Conservation (phyloP, 2,113 vertebrate genomes). For the Camelus dromedarius region DNA sequence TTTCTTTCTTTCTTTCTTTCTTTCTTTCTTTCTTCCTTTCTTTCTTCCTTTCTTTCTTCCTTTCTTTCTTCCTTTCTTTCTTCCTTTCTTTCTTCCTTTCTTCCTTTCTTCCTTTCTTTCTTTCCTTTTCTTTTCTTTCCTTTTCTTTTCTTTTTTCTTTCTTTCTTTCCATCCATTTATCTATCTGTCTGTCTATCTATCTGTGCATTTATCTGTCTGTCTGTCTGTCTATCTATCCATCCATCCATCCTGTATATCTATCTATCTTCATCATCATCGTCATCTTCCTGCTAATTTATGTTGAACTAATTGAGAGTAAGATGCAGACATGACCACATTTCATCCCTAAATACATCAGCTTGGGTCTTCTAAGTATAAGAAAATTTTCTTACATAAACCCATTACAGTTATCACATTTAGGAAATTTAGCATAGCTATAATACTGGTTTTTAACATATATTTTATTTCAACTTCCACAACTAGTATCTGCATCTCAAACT, state of each 20-base stretch:
- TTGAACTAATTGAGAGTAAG: neutral
- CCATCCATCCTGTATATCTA: neutral
- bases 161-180: no score
- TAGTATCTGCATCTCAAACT: neutral
- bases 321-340: neutral
- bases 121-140: no score
- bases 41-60: no score
- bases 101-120: no score
- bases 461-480: neutral
- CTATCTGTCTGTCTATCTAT: no score
- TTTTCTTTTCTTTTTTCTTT: no score
- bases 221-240: no score
- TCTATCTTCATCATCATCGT: neutral
- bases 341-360: neutral
- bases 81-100: no score
- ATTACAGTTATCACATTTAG: neutral
- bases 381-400: neutral
- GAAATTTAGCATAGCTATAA: neutral
- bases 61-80: no score
- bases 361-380: neutral
- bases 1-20: no score
- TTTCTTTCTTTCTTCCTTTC: no score
- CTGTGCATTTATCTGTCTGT: no score
- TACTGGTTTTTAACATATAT: neutral
- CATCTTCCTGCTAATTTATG: neutral